phyloP scores from a whole-genome alignment of 2,113 vertebrate species.

The Fregata magnificens region DNA sequence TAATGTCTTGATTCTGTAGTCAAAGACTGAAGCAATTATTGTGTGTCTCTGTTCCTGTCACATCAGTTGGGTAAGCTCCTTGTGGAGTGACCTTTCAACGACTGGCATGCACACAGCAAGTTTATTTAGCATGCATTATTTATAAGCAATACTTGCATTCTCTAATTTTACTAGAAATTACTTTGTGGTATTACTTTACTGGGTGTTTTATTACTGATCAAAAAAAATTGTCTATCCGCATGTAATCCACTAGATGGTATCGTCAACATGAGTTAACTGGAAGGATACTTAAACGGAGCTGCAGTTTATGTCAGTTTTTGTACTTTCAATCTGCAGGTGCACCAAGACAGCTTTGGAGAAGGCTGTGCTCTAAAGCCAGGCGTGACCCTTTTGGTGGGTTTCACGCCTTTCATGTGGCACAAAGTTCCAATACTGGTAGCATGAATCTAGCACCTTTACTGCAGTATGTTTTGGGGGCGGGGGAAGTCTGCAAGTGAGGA shows the following conservation, averaged over 20 bases:
- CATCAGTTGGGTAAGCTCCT: not conserved
- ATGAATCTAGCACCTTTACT: not conserved
- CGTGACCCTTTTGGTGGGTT: not conserved
- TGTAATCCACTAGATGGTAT: conserved; percentile 29
- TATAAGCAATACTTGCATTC: not conserved
- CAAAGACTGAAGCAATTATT: not conserved
- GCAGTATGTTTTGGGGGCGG: not conserved
- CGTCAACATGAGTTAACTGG: not conserved
- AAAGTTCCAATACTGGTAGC: not conserved
- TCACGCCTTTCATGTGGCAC: not conserved
- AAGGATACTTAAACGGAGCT: accelerated
- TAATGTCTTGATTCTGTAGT: not conserved
- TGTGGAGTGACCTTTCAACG: not conserved
- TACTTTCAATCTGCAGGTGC: not conserved
- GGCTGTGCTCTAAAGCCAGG: not conserved
- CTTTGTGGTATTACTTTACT: not conserved
- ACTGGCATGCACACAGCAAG: too few relatives aligned
- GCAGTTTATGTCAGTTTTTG: accelerated
- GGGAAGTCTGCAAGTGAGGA: not conserved
- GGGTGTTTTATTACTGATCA: not conserved
- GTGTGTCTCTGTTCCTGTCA: not conserved
- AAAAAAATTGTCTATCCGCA: not conserved
- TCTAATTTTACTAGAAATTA: not conserved
- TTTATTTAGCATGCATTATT: not conserved
- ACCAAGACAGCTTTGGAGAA: not conserved